A percentile compares a stretch with the other conserved stretches of the same genome.
These are phyloP conservation scores for Egretta garzetta DNA, from an alignment of 2,113 vertebrate species.

Conservation along the genomic window DNA sequence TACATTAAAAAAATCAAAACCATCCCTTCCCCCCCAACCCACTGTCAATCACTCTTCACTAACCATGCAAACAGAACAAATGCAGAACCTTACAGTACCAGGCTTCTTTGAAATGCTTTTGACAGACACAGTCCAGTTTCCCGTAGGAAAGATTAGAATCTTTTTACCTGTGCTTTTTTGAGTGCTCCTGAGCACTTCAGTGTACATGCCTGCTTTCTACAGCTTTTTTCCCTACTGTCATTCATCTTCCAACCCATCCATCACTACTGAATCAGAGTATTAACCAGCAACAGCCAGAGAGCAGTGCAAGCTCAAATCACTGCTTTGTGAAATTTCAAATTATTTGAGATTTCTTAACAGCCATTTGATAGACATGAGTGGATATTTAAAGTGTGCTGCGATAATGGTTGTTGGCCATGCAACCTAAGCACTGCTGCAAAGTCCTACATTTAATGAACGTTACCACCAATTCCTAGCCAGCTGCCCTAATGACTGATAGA, in stretches of 20 bases:
- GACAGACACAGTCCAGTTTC: neutral
- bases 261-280: fast-evolving
- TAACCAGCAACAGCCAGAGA: neutral
- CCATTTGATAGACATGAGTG: neutral
- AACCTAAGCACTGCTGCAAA: neutral
- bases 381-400: neutral
- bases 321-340: neutral
- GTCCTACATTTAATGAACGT: neutral
- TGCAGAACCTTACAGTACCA: neutral
- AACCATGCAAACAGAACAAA: neutral
- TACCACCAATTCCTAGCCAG: neutral
- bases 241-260: neutral
- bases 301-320: neutral
- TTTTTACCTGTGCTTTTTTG: neutral
- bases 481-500: neutral
- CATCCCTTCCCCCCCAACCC: too few species aligned
- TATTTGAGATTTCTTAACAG: neutral
- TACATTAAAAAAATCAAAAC: neutral
- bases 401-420: neutral
- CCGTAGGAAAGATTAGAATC: neutral
- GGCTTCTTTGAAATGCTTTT: neutral
- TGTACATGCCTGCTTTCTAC: neutral
- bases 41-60: neutral
- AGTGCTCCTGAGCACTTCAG: neutral
- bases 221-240: neutral